Evolutionary conservation across 2,797 vertebrate genomes (phyloP).

Genomic region (Knipowitschia caucasica): DNA sequence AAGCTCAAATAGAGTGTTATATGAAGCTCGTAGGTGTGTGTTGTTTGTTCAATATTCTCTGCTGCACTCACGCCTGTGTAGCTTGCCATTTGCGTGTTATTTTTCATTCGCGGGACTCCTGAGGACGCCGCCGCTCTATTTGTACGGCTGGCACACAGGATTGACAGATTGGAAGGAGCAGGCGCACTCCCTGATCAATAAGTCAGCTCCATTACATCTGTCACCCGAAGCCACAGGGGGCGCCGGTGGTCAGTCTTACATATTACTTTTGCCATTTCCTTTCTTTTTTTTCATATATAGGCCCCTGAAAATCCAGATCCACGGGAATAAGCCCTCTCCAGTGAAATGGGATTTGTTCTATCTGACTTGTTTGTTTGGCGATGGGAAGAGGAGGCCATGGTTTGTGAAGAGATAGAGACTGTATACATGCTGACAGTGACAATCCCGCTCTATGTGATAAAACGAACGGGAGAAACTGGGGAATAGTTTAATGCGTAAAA

Average conservation of each 20-base stretch:
- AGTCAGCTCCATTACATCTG: constrained; percentile 70
- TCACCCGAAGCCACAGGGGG: constrained; percentile 47
- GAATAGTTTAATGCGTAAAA: constrained; percentile 2
- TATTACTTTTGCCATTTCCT: constrained; percentile 14
- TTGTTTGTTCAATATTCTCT: constrained; percentile 29
- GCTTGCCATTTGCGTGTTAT: constrained; percentile 67
- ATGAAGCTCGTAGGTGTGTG: not conserved
- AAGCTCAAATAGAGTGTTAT: not conserved
- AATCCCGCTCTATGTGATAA: constrained; percentile 27
- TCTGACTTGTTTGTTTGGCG: constrained; percentile 54
- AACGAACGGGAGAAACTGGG: constrained; percentile 14
- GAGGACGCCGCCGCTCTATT: constrained; percentile 49
- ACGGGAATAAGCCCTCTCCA: constrained; percentile 31
- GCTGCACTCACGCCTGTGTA: constrained; percentile 31
- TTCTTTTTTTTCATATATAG: constrained; percentile 4
- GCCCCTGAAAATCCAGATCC: constrained; percentile 15
- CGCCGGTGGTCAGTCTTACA: constrained; percentile 42
- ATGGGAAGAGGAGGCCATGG: constrained; percentile 13
- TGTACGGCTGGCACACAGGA: constrained; percentile 54
- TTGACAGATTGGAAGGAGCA: constrained; percentile 63
- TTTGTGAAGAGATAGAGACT: constrained; percentile 37
- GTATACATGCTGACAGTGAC: constrained; percentile 25
- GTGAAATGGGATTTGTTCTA: constrained; percentile 50
- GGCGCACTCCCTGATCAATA: constrained; percentile 71
- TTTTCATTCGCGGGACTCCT: constrained; percentile 61